Conservation (phyloP, 1,140 invertebrate species). For the Drosophila jambulina region DNA sequence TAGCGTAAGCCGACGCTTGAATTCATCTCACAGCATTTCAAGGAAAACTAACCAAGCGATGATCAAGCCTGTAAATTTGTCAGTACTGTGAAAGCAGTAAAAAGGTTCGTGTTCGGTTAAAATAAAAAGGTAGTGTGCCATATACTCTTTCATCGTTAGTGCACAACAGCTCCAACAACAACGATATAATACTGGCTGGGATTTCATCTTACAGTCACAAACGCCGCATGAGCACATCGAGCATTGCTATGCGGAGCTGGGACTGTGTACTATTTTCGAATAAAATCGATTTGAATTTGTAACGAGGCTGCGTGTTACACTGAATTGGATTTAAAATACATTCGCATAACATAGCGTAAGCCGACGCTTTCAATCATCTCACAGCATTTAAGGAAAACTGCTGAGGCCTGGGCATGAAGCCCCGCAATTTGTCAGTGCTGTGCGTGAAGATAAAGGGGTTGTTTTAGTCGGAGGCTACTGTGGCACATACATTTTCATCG, state of each 20-base stretch:
- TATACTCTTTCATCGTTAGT: conserved; percentile 73
- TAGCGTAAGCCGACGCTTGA: conserved; percentile 76
- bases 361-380: conserved; percentile 84
- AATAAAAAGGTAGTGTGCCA: conserved; percentile 36
- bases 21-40: conserved; percentile 87
- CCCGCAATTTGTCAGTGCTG: conserved; percentile 69
- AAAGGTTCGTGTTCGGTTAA: not conserved
- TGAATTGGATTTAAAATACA: conserved; percentile 49
- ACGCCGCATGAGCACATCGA: conserved; percentile 78
- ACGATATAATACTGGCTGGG: conserved; percentile 73
- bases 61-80: conserved; percentile 56
- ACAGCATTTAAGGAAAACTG: conserved; percentile 86
- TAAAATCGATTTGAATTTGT: conserved; percentile 28
- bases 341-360: conserved; percentile 82
- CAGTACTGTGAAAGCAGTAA: conserved; percentile 44
- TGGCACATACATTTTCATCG: conserved; percentile 79
- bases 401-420: conserved; percentile 20
- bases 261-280: conserved; percentile 44
- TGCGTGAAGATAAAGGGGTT: conserved; percentile 14
- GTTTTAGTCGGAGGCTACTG: conserved; percentile 21
- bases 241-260: conserved; percentile 81
- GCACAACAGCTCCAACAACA: conserved; percentile 56
- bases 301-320: conserved; percentile 80
- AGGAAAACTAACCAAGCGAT: conserved; percentile 24
- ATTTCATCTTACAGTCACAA: conserved; percentile 74